phyloP scores from a whole-genome alignment of 2,797 vertebrate species.

The Hylomyscus alleni region DNA sequence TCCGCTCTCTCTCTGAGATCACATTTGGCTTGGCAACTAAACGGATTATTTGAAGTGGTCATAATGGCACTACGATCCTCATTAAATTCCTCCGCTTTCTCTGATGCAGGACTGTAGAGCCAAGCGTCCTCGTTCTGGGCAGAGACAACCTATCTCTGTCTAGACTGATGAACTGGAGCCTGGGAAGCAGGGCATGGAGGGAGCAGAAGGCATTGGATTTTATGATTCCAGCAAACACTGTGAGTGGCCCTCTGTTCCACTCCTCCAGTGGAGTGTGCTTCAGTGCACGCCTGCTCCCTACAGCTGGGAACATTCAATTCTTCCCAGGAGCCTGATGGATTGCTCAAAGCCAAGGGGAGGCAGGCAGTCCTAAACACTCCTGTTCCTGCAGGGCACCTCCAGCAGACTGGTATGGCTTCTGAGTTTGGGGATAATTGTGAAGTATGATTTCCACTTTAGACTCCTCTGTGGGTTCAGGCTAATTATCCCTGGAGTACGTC shows the following conservation, averaged over 20 bases:
- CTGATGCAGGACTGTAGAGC: neutral
- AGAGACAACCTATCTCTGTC: neutral
- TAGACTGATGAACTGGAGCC: neutral
- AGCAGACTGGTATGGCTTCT: neutral
- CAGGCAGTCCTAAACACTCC: neutral
- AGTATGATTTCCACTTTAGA: neutral
- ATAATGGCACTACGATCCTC: neutral
- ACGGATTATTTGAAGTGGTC: slow-evolving; percentile 42
- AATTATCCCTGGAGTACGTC: too few species aligned
- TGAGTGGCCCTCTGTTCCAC: fast-evolving
- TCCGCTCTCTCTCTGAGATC: neutral
- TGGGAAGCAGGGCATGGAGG: fast-evolving
- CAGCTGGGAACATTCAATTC: fast-evolving
- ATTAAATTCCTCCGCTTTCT: slow-evolving; percentile 13
- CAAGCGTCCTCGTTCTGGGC: neutral
- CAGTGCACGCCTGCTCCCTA: neutral
- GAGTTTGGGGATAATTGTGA: neutral
- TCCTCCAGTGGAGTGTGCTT: neutral
- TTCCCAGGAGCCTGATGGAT: neutral
- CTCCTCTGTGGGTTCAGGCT: neutral
- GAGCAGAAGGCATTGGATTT: neutral
- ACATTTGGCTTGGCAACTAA: slow-evolving; percentile 11
- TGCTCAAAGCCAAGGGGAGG: too few species aligned
- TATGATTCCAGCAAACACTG: neutral
- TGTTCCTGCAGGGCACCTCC: neutral